Base-by-base conservation (phyloP, 1,140 invertebrate genomes). In the Bathynomus jamesi region DNA sequence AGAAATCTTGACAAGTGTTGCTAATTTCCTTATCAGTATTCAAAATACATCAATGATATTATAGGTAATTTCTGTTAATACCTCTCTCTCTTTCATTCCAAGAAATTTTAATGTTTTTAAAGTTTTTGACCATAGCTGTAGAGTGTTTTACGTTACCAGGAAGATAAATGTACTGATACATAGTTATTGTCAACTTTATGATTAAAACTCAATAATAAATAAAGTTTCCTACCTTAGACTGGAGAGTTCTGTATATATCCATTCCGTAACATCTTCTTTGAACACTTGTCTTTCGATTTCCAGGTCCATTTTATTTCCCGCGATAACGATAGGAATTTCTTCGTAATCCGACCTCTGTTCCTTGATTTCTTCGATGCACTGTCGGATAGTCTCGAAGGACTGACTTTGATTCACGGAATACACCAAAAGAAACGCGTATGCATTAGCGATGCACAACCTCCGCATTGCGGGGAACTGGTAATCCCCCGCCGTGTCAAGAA, bases 401-500 rank as follows among this genome's bases (percentile, higher is more conserved):
- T 87, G 83, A 70, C 84, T 82, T 61, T 89, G 89, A 24, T 91
- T 91, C n/a, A 92, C 87, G 13, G 91, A 88, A 81, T 95, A 96
- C 10, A 95, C 93, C 21, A 96, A 85, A 40, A 95, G 86, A 80
- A 96, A 96, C 8, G 92, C 94, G 81, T 93, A 89, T 4, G 92
- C 93, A 3, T 91, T 94, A 0, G 93, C 90, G 78, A 96, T 94
- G 76, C 90, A 93, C 28, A 96, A 83, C 63, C 84, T 75, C 71
- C 82, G 70, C 91, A 94, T 94, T 28, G 91, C 91, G 21, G 92
- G 92, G 81, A 94, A 94, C 81, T 94, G 91, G 80, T 91, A 87
- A 80, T 93, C 90, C 30, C 92, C 89, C 11, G 91, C 91, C 3
- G 93, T 96, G 81, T 95, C 93, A 77, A 95, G 80, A 61, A 95